Base-by-base conservation (phyloP, 2,888 invertebrate species). In the Abrostola triplasia region DNA sequence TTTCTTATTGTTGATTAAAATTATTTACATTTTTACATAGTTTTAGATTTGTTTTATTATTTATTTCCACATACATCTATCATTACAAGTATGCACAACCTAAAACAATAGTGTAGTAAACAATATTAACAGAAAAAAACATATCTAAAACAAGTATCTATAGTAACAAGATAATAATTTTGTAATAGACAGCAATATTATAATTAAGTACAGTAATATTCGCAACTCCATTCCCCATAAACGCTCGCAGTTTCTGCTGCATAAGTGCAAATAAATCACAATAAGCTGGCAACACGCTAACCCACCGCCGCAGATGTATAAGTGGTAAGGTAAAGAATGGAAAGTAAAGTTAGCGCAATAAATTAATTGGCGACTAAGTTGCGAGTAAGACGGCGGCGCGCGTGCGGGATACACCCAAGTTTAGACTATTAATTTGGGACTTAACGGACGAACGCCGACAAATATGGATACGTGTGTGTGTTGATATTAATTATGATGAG, bases 351-450 rank as follows among this genome's bases (percentile, higher is more conserved):
- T 93, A 76, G 85, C 77, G 89, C 88, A 90, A 93, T 94, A 94
- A 93, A 94, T 94, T 93, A 94, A 93, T 94, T 92, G 92, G 84
- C 84, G 86, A 88, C 90, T 91, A 92, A 93, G 92, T 92, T 90
- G 88, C 73, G 83, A 86, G 87, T 89, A 87, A 89, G 88, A 82
- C 85, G 85, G 76, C 79, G 66, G 80, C 68, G 80, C 67, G 87
- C 86, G 86, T 81, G 89, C 85, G 85, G 85, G 90, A 91, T 92
- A 88, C 89, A 84, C 74, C 87, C 90, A 92, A 94, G 90, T 93
- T 93, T 88, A 86, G 92, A 91, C 93, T 93, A 94, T 94, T 94
- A 93, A 93, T 94, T 94, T 91, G 89, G 89, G 91, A 83, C 90
- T 93, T 93, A 92, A 82, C 42, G 80, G 83, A 84, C 84, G 83